Evolutionary conservation across 2,888 invertebrate species (phyloP), one percentile per base, ranked within the genome.

Genomic region (Acleris cristana): DNA sequence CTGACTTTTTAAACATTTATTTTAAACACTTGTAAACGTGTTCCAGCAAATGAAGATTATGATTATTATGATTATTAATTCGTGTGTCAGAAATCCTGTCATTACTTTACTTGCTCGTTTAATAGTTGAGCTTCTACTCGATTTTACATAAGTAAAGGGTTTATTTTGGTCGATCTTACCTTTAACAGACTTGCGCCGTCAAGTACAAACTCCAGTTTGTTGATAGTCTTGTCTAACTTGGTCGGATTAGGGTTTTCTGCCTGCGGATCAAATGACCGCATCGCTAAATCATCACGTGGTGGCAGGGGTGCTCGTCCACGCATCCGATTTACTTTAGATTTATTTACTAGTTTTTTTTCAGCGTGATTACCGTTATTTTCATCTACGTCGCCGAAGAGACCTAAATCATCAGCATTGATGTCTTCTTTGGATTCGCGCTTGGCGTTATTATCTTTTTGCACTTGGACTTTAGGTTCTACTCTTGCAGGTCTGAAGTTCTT

Each of bases 101-200:
- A 14, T 40, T 14, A 0, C 40, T 14, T 40, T 14, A 40, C 3
- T 40, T 34, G 34, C 34, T 34, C 30, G 8, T 2, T 1, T 30
- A 30, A 30, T 30, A 30, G 10, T 30, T 30, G 30, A 30, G 44
- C 44, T 16, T 44, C 44, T 14, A 44, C 44, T 16, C n/a, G n/a
- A n/a, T 45, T 45, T 10, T 34, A 34, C 10, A 34, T 10, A 2
- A 8, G 26, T 26, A 26, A 8, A 34, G 34, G 34, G 3, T 34
- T 34, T 34, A 34, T 34, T 34, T 34, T 34, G 34, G 34, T 10
- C 34, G 34, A 34, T 34, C 34, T n/a, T 79, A 91, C 91, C 86
- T 77, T 80, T 23, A 90, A 66, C 67, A 90, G 70, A 48, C 81
- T 79, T n/a, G 84, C 85, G 21, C 90, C 90, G 74, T 92, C 81